Base-by-base conservation (phyloP, 2,113 vertebrate species). In the Oreochromis tanganicae region DNA sequence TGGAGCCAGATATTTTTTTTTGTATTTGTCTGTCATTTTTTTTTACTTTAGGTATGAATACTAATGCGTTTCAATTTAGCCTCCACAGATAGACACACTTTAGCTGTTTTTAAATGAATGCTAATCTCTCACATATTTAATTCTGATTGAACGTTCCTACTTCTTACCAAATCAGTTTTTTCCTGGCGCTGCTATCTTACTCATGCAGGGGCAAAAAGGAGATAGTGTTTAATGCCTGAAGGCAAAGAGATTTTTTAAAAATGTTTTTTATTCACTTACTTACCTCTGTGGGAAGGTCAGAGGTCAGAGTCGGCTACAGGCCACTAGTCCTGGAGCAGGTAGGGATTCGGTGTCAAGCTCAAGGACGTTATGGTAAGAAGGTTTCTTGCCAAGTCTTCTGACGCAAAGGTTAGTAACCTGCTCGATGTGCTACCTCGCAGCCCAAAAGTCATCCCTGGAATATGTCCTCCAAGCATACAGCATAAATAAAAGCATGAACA, bases 301-400 rank as follows among this genome's bases (percentile, higher is more conserved):
- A 86, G 86, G 83, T 91, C 85, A 80, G 43, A 85, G 84, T 75
- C 75, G 63, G 87, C 63, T 48, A 56, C 68, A 36, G 87, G 89
- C 81, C 90, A 78, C 85, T 24, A 50, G 81, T 81, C 68, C 84
- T 41, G 75, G 36, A 85, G 83, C 88, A 73, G 78, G 71, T 50
- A 59, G 68, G 81, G 81, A 73, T 87, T 93, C 79, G 66, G 59
- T 80, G 59, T 82, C 54, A 61, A 46, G 19, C 80, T 87, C 73
- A 92, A 92, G 87, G 89, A 80, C 61, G 7, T 59, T 68, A 86
- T 59, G 7, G 56, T 34, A 2, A 61, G 73, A 87, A 11, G 54
- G 80, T 57, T 79, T 57, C 80, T 81, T 41, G 46, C 86, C 0
- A 56, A 81, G 66, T 84, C 48, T 43, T 78, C 24, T 3, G 3